These are phyloP conservation scores for Cenopis cana DNA, from an alignment of 2,888 invertebrate species.

Conservation along the genomic window DNA sequence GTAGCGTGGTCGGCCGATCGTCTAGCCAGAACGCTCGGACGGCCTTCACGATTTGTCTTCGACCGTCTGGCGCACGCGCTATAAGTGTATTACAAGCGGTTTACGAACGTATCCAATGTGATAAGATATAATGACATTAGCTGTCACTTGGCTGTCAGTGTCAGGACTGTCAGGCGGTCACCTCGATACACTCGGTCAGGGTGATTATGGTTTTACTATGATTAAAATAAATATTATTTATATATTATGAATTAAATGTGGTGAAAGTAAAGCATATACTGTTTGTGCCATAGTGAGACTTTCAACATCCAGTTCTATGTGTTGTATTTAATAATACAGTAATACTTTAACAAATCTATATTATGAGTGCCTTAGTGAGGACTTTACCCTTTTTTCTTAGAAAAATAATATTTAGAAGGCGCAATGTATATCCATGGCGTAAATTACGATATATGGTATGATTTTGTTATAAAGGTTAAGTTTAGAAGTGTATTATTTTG, in stretches of 20 bases:
- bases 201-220: not conserved
- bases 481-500: slow-evolving; percentile 1
- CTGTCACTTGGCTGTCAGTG: not conserved
- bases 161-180: too few species aligned
- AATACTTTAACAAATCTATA: slow-evolving; percentile 8
- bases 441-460: slow-evolving; percentile 73
- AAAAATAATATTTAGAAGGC: slow-evolving; percentile 58
- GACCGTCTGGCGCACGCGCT: too few species aligned
- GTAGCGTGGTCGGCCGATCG: too few species aligned
- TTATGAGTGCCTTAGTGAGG: slow-evolving; percentile 59
- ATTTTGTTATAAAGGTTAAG: slow-evolving; percentile 19
- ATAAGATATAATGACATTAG: not conserved
- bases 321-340: not conserved
- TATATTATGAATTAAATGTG: slow-evolving; percentile 4
- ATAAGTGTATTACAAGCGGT: too few species aligned
- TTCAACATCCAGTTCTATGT: not conserved
- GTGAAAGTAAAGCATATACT: not conserved
- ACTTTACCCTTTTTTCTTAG: slow-evolving; percentile 59
- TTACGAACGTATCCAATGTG: not conserved
- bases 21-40: too few species aligned
- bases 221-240: slow-evolving; percentile 5
- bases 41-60: too few species aligned
- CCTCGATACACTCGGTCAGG: not conserved
- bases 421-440: slow-evolving; percentile 60
- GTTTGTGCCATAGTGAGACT: not conserved